These are phyloP conservation scores for Drosophila antonietae DNA, from an alignment of 2,888 invertebrate species.

Conservation along the genomic window DNA sequence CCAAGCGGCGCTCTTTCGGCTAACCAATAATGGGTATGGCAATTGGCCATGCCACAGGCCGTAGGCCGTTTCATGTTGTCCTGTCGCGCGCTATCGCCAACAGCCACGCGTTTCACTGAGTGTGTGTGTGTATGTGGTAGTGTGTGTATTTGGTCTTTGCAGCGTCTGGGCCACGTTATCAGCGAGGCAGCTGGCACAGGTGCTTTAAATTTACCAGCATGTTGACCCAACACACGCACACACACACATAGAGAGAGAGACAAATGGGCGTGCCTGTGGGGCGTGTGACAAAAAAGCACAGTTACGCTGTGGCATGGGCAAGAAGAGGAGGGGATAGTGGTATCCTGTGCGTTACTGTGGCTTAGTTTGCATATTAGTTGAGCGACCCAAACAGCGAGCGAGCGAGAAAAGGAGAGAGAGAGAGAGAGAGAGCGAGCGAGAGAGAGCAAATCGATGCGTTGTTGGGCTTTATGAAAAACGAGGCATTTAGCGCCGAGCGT, in stretches of 20 bases:
- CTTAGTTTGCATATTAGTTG: slow-evolving; percentile 66
- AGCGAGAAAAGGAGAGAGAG: slow-evolving; percentile 3
- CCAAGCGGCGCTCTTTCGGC: slow-evolving; percentile 67
- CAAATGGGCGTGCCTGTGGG: slow-evolving; percentile 20
- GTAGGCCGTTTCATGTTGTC: slow-evolving; percentile 34
- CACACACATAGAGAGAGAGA: not conserved
- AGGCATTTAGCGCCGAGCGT: slow-evolving; percentile 76
- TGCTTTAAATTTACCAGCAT: slow-evolving; percentile 75
- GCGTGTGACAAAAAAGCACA: slow-evolving; percentile 44
- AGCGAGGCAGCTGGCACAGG: slow-evolving; percentile 58
- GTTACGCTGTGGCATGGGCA: slow-evolving; percentile 3
- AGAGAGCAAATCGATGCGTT: slow-evolving; percentile 41
- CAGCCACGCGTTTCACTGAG: slow-evolving; percentile 52
- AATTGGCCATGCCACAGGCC: slow-evolving; percentile 63
- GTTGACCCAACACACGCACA: slow-evolving; percentile 56
- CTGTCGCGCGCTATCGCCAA: slow-evolving; percentile 62
- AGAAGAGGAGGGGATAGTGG: not conserved
- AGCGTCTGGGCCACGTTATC: slow-evolving; percentile 62
- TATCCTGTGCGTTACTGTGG: slow-evolving; percentile 20
- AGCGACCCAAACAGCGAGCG: slow-evolving; percentile 1
- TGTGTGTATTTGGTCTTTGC: slow-evolving; percentile 18
- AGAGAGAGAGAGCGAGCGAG: slow-evolving; percentile 8
- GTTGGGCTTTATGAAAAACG: slow-evolving; percentile 51
- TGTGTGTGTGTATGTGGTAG: not conserved
- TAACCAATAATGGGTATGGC: slow-evolving; percentile 76